phyloP scores from a whole-genome alignment of 2,113 vertebrate species.

The Eptatretus burgeri region DNA sequence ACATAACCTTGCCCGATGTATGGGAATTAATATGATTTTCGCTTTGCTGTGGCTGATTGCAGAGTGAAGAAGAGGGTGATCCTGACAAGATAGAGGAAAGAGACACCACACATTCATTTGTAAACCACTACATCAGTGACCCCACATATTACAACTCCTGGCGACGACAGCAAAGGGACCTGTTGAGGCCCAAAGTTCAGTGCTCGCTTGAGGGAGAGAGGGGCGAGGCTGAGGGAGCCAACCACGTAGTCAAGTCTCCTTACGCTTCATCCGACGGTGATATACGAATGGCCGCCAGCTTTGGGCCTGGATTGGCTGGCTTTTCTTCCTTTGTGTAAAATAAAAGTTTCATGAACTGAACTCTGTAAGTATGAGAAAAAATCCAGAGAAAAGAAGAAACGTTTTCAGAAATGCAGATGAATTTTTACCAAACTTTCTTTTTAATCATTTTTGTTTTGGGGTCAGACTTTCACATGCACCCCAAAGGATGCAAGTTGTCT shows the following conservation, averaged over 20 bases:
- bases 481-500: no score
- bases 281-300: conserved; percentile 36
- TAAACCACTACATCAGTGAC: conserved; percentile 96
- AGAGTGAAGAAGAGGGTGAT: conserved; percentile 46
- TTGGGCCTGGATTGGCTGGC: conserved; percentile 62
- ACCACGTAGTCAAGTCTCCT: conserved; percentile 69
- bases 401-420: no score
- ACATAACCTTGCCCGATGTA: no score
- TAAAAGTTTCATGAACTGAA: neutral
- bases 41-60: no score
- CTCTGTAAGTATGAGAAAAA: no score
- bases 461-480: no score
- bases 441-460: no score
- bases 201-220: conserved; percentile 44
- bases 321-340: conserved; percentile 87
- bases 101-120: conserved; percentile 54
- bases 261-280: conserved; percentile 64
- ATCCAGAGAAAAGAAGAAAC: no score
- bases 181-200: conserved; percentile 26
- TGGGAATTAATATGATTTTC: no score
- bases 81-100: no score
- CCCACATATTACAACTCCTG: conserved; percentile 79
- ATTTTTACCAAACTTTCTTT: no score
- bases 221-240: conserved; percentile 32
- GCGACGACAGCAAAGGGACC: conserved; percentile 55